phyloP scores from a whole-genome alignment of 2,797 vertebrate genomes.

The Sphaeramia orbicularis region DNA sequence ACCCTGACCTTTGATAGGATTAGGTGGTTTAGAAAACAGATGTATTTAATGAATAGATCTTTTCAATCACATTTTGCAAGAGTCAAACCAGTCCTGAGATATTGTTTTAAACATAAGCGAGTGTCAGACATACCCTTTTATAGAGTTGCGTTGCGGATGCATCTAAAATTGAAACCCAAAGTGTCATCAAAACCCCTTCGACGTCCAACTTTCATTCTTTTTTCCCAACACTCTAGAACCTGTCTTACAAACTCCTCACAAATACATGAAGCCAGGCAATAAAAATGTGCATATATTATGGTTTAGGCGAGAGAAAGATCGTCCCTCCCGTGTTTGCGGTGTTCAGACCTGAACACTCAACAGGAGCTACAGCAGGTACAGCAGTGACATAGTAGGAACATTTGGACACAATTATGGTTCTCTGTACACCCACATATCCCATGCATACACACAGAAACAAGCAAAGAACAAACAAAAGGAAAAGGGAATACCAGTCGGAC shows the following conservation, averaged over 20 bases:
- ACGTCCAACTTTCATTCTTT: neutral
- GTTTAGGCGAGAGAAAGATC: neutral
- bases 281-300: neutral
- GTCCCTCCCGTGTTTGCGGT: neutral
- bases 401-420: constrained; percentile 6
- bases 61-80: too few species aligned
- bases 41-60: too few species aligned
- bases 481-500: constrained; percentile 11
- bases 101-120: too few species aligned
- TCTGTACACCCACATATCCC: constrained; percentile 27
- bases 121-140: too few species aligned
- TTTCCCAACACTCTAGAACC: neutral
- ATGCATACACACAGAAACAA: constrained; percentile 7
- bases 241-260: neutral
- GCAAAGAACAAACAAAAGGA: constrained; percentile 13
- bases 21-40: too few species aligned
- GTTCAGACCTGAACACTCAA: constrained; percentile 10
- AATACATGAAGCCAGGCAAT: neutral
- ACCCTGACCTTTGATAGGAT: too few species aligned
- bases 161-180: neutral
- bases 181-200: neutral
- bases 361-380: neutral
- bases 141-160: too few species aligned
- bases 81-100: too few species aligned
- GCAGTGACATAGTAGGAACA: neutral